These are phyloP conservation scores for Rosalia funebris DNA, from an alignment of 2,888 invertebrate genomes.

Conservation along the genomic window DNA sequence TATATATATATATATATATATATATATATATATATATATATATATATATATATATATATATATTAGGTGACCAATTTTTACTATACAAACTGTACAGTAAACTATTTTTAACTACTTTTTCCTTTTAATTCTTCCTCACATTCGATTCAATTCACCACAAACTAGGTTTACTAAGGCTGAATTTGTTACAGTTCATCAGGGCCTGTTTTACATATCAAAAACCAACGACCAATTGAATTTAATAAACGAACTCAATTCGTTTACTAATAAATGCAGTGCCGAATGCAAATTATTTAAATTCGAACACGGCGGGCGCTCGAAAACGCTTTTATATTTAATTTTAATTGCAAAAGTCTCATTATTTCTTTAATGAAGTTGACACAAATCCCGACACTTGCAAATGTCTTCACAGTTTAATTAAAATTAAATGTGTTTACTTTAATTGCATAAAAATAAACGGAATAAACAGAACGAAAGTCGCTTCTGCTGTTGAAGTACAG, in stretches of 20 bases:
- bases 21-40: too few species aligned
- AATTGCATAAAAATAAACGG: slow-evolving; percentile 46
- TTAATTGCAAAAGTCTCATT: slow-evolving; percentile 56
- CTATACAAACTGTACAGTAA: too few species aligned
- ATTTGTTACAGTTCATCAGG: too few species aligned
- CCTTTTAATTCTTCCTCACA: too few species aligned
- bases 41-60: too few species aligned
- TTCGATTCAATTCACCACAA: too few species aligned
- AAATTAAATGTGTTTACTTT: slow-evolving; percentile 52
- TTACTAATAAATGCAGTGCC: slow-evolving; percentile 47
- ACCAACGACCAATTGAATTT: slow-evolving; percentile 29
- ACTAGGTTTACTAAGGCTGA: too few species aligned
- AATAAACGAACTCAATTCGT: slow-evolving; percentile 47
- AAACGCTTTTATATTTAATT: slow-evolving; percentile 53
- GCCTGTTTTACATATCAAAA: background rate
- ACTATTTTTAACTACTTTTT: too few species aligned
- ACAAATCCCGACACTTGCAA: slow-evolving; percentile 52
- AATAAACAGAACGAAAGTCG: slow-evolving; percentile 31
- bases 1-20: too few species aligned
- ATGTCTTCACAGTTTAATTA: slow-evolving; percentile 53
- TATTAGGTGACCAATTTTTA: too few species aligned
- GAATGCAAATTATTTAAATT: slow-evolving; percentile 54
- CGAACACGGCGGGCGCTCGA: slow-evolving; percentile 41
- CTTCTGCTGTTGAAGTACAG: slow-evolving; percentile 31
- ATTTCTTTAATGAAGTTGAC: slow-evolving; percentile 57